These are phyloP conservation scores for Thalassaphorura encarpata DNA, from an alignment of 1,140 invertebrate genomes.

Conservation along the genomic window DNA sequence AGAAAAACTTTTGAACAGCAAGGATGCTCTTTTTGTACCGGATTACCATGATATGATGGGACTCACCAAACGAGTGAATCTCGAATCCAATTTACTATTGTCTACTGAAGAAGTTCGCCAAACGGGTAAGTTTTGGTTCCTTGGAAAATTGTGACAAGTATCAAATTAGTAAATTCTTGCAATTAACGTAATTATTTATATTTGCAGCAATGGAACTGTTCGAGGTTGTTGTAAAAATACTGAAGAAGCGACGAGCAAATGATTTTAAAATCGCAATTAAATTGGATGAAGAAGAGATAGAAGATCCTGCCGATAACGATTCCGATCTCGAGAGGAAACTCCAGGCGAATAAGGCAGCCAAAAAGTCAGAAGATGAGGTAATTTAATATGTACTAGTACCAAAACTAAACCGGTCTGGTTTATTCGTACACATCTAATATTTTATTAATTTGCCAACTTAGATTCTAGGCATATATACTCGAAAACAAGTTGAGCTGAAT, in stretches of 20 bases:
- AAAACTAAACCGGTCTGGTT: background rate
- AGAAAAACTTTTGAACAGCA: background rate
- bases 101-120: background rate
- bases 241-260: slow-evolving; percentile 8
- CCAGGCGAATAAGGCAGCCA: background rate
- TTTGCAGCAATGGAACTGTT: slow-evolving; percentile 4
- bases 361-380: slow-evolving; percentile 1
- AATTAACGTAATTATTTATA: background rate
- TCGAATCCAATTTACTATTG: too few relatives aligned
- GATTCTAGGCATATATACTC: background rate
- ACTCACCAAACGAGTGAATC: too few relatives aligned
- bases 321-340: background rate
- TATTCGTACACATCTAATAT: background rate
- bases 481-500: background rate
- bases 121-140: background rate
- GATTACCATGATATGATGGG: background rate
- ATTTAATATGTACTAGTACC: background rate
- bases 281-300: background rate
- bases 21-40: background rate
- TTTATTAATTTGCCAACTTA: background rate
- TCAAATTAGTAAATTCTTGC: background rate
- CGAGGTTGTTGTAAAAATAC: background rate
- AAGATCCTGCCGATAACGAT: slow-evolving; percentile 8
- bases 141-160: background rate
- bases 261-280: background rate